Percentiles rank a stretch among this genome's conserved stretches.
Conservation (phyloP, 2,888 invertebrate genomes). For the Hipparchia semele region DNA sequence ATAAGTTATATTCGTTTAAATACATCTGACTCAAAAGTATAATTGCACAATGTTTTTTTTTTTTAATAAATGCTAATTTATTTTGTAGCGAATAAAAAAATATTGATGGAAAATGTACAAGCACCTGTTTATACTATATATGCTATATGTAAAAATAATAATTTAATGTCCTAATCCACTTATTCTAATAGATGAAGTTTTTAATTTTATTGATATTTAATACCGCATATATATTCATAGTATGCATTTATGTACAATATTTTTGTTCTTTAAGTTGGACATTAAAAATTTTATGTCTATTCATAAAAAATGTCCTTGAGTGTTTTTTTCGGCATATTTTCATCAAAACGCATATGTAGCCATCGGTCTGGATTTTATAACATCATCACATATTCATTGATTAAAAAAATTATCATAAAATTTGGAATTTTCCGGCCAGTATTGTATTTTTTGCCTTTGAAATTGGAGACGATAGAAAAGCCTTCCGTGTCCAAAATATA, state of each 20-base stretch:
- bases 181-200: neutral
- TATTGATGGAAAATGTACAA: neutral
- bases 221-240: neutral
- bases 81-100: neutral
- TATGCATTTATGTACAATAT: neutral
- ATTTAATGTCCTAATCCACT: slow-evolving; percentile 7
- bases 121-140: neutral
- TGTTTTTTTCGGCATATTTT: neutral
- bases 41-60: slow-evolving; percentile 1
- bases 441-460: no score
- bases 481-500: no score
- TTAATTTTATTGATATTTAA: neutral
- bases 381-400: neutral
- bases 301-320: neutral
- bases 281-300: neutral
- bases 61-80: neutral
- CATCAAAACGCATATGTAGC: neutral
- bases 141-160: neutral
- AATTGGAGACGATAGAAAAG: no score
- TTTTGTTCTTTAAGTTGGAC: neutral
- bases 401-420: neutral
- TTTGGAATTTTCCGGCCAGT: no score
- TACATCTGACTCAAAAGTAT: neutral
- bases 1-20: neutral
- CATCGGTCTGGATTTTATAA: neutral